Percentiles rank a stretch among this genome's conserved stretches.
These are phyloP conservation scores for Sparidentex hasta DNA, from an alignment of 2,797 vertebrate genomes.

Conservation along the genomic window DNA sequence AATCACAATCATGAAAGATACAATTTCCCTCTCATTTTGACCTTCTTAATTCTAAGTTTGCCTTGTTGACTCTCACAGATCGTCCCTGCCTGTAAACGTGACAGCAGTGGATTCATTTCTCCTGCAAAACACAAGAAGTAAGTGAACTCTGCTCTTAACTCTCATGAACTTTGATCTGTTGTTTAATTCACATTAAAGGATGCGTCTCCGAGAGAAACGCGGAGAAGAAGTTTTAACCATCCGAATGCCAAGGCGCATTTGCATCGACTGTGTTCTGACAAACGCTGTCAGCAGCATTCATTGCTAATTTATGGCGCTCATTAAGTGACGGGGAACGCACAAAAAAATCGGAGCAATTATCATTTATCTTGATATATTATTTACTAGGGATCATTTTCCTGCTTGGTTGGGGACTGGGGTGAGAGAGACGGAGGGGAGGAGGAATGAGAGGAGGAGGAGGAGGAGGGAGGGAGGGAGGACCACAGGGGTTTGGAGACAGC, in stretches of 20 bases:
- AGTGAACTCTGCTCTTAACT: constrained; percentile 4
- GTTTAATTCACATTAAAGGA: background rate
- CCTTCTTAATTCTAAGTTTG: background rate
- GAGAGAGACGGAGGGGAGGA: constrained; percentile 56
- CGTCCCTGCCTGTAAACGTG: background rate
- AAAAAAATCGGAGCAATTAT: constrained; percentile 94
- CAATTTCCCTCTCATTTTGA: constrained; percentile 7
- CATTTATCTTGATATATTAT: constrained; percentile 99
- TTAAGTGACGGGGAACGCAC: constrained; percentile 92
- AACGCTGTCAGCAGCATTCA: constrained; percentile 94
- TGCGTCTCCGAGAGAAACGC: background rate
- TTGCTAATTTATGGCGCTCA: constrained; percentile 99
- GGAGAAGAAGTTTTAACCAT: constrained; percentile 40
- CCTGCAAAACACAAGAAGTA: background rate
- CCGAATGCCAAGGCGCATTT: constrained; percentile 64
- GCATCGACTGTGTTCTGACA: constrained; percentile 85
- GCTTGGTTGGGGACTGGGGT: constrained; percentile 73
- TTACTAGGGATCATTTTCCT: constrained; percentile 96
- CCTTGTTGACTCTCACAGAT: background rate
- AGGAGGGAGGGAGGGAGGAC: constrained; percentile 66
- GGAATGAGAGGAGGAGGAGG: constrained; percentile 27
- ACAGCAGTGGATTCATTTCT: background rate
- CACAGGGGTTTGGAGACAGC: constrained; percentile 82
- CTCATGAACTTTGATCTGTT: constrained; percentile 2
- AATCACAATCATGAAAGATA: background rate